Evolutionary conservation across 2,113 vertebrate species (phyloP), one percentile per base, ranked within the genome.

Genomic region (Hiodon alosoides): DNA sequence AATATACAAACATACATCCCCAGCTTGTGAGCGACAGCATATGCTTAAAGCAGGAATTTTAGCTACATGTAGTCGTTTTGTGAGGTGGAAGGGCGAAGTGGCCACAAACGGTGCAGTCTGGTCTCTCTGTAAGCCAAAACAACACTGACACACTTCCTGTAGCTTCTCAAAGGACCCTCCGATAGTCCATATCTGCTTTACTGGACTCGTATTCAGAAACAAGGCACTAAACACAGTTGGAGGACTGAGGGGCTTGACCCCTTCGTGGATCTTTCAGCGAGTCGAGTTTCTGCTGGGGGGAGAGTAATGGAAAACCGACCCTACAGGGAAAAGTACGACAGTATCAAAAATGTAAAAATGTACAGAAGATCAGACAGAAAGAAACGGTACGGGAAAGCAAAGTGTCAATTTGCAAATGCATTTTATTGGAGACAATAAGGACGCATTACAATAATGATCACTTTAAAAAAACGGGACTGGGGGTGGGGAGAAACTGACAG

Each of bases 401-500:
- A 64, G 53, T 51, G 53, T 65, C 54, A 75, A 58, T 47, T 59
- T 54, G 17, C 6, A 16, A 31, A 31, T 31, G 31, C 31, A 31
- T 75, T 75, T 75, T 51, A 59, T 75, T 58, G 11, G 31, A 65
- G 53, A 59, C 46, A 67, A n/a, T 4, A 73, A 58, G 31, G 31
- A 59, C 54, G 65, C 31, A 31, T 31, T 46, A 47, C 46, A 52
- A n/a, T 75, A 73, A 53, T 4, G 69, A 77, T 71, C 54, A n/a
- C 57, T 55, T 1, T 54, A 77, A 75, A 3, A 4, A 4, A 77
- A 76, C 61, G 31, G 13, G 60, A 57, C 17, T 60, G 59, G 69
- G 73, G 71, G 61, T 17, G 57, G 67, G 69, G 14, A 65, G 69
- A 66, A 50, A 52, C 13, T 60, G 64, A 74, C 48, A 69, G 74